Percentiles rank a stretch among this genome's conserved stretches.
These are phyloP conservation scores for Alaudala cheleensis DNA, from an alignment of 2,113 vertebrate species.

Conservation along the genomic window DNA sequence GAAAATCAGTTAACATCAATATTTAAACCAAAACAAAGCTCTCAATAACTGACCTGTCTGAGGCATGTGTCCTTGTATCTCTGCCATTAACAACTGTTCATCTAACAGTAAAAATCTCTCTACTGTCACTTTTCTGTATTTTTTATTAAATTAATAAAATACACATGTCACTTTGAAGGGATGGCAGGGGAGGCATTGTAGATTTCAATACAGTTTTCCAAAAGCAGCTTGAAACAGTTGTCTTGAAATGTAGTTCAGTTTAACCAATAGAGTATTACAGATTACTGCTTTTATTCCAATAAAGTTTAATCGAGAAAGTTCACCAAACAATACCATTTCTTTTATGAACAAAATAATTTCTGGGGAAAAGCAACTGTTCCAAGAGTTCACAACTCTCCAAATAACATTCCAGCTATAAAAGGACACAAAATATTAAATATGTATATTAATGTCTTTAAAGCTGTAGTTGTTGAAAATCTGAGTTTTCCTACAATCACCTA, in stretches of 20 bases:
- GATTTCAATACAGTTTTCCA: background rate
- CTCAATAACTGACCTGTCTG: background rate
- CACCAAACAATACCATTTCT: background rate
- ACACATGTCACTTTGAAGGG: background rate
- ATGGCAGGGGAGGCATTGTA: rapidly evolving
- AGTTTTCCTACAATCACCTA: background rate
- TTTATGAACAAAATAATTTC: background rate
- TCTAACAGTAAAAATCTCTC: background rate
- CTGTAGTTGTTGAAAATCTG: background rate
- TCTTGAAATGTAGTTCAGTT: background rate
- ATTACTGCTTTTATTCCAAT: background rate
- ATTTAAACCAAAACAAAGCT: background rate
- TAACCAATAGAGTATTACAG: background rate
- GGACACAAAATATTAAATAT: background rate
- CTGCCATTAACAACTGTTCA: background rate
- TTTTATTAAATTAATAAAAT: background rate
- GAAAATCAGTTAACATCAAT: background rate
- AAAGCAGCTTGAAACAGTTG: background rate
- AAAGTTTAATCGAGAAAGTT: background rate
- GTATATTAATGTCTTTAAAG: background rate
- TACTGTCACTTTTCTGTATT: background rate
- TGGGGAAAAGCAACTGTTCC: background rate
- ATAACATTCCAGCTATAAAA: background rate
- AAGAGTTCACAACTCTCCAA: background rate
- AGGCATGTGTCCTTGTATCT: background rate